These are phyloP conservation scores for Lonchura striata DNA, from an alignment of 2,113 vertebrate genomes.

Conservation along the genomic window DNA sequence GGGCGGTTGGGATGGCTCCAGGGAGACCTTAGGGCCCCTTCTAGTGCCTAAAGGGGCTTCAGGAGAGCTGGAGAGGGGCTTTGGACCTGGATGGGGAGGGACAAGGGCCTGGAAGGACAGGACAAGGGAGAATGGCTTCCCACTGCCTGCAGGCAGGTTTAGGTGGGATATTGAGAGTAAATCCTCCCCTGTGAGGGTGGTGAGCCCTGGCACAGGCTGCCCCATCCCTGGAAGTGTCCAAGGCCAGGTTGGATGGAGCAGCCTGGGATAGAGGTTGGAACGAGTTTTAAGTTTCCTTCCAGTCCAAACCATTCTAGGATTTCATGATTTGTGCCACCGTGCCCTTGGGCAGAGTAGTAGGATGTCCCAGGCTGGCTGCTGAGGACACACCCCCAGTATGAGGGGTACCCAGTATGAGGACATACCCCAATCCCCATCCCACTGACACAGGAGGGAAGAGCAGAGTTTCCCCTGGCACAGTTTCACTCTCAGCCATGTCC, in stretches of 20 bases:
- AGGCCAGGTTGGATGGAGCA: not conserved
- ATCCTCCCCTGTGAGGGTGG: not conserved
- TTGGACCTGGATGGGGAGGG: not conserved
- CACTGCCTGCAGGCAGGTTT: not conserved
- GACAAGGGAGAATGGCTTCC: not conserved
- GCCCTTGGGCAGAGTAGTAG: not conserved
- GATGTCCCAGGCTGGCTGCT: not conserved
- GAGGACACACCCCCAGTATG: not conserved
- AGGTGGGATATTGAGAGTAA: not conserved
- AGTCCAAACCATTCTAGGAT: not conserved
- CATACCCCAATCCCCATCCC: not conserved
- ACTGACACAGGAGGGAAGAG: not conserved
- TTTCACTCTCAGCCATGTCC: accelerated
- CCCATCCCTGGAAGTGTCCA: not conserved
- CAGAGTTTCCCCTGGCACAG: not conserved
- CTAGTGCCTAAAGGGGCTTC: not conserved
- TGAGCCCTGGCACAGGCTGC: not conserved
- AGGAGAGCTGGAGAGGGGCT: not conserved
- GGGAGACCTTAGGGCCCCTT: not conserved
- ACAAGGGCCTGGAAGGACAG: no score
- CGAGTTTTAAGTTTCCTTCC: not conserved
- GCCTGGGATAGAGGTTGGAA: not conserved
- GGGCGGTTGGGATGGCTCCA: not conserved
- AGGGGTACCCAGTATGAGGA: no score
- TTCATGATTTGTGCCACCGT: not conserved